phyloP scores from a whole-genome alignment of 2,113 vertebrate species.

The Craseonycteris thonglongyai region DNA sequence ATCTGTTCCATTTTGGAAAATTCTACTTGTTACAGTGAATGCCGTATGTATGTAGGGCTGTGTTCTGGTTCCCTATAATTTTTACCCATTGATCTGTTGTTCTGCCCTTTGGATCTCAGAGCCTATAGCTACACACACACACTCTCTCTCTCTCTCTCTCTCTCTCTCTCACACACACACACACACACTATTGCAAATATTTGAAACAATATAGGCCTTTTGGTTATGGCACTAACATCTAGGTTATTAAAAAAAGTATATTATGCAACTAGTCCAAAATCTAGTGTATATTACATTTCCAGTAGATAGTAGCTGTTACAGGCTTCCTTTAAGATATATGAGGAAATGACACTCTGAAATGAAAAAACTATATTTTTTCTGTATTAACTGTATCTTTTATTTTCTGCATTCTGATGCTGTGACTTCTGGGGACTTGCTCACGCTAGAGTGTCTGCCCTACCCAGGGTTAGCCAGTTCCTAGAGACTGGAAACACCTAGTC shows the following conservation, averaged over 20 bases:
- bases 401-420: background rate
- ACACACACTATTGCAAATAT: background rate
- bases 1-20: background rate
- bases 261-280: background rate
- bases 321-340: background rate
- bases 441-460: background rate
- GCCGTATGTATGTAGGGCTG: background rate
- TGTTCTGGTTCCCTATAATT: background rate
- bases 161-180: background rate
- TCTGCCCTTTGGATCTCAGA: background rate
- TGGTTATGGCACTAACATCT: background rate
- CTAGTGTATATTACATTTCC: background rate
- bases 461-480: background rate
- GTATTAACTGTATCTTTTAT: background rate
- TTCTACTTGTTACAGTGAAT: background rate
- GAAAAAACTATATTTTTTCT: background rate
- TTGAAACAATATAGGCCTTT: background rate
- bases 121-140: background rate
- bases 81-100: background rate
- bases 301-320: background rate
- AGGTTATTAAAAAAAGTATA: background rate
- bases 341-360: background rate
- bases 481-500: background rate
- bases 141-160: background rate
- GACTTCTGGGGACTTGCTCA: background rate